These are phyloP conservation scores for Amblyjoppa proteus DNA, from an alignment of 2,888 invertebrate species.

Conservation along the genomic window DNA sequence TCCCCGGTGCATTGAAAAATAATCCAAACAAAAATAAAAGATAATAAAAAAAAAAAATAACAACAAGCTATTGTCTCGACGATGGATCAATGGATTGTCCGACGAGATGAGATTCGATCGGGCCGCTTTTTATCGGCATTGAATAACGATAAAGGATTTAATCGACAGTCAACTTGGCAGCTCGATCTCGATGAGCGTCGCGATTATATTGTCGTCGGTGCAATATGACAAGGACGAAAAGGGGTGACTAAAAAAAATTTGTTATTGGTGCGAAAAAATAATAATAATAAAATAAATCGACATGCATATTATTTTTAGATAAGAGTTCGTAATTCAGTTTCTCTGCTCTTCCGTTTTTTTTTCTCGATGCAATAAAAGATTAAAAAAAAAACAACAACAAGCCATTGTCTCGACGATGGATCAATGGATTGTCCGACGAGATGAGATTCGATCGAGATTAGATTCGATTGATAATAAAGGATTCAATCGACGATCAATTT, in stretches of 20 bases:
- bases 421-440: conserved; percentile 26
- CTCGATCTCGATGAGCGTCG: neutral
- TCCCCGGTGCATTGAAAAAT: neutral
- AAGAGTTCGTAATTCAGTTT: too few relatives aligned
- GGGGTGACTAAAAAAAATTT: neutral
- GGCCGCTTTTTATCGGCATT: conserved; percentile 12
- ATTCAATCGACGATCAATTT: conserved; percentile 9
- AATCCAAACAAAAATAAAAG: neutral
- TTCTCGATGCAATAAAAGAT: neutral
- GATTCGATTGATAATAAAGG: conserved; percentile 22
- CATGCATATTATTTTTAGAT: too few relatives aligned
- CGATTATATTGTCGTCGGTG: neutral
- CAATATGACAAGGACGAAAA: neutral
- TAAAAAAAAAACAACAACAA: conserved; percentile 12
- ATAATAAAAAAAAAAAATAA: conserved; percentile 1
- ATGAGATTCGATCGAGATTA: conserved; percentile 45
- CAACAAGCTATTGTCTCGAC: conserved; percentile 3
- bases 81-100: conserved; percentile 33
- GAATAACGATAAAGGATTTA: conserved; percentile 22
- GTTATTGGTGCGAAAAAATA: neutral
- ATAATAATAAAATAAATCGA: neutral
- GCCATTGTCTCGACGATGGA: conserved; percentile 22
- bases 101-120: conserved; percentile 43
- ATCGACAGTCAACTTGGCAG: conserved; percentile 2
- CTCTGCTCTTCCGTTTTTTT: neutral